Evolutionary conservation across 2,797 vertebrate species (phyloP).

Genomic region (Eulemur rubriventer): DNA sequence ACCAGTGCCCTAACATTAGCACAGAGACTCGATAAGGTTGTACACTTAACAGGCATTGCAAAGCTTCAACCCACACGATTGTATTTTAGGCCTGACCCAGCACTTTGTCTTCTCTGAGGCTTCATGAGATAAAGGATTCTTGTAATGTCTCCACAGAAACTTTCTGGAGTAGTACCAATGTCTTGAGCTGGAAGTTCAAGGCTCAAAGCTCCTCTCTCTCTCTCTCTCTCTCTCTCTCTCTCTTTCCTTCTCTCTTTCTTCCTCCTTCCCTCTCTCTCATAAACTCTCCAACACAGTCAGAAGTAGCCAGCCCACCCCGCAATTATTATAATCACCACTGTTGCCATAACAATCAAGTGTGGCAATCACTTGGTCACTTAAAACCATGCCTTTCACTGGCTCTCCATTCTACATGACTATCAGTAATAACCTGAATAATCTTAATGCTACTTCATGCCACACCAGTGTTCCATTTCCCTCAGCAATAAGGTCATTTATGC

Average conservation of each 20-base stretch:
- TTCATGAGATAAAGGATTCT: not conserved
- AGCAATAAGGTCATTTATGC: conserved; percentile 25
- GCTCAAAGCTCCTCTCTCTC: not conserved
- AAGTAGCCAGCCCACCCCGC: not conserved
- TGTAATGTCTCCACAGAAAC: not conserved
- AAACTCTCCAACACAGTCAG: not conserved
- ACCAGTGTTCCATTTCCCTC: not conserved
- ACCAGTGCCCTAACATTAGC: not conserved
- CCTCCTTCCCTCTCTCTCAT: not conserved
- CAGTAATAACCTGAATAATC: conserved; percentile 1
- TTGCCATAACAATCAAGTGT: conserved; percentile 13
- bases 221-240: not conserved
- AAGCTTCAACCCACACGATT: not conserved
- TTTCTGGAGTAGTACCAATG: not conserved
- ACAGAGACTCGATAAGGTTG: not conserved
- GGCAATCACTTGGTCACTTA: not conserved
- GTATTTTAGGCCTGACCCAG: not conserved
- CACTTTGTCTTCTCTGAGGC: not conserved
- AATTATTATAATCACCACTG: not conserved
- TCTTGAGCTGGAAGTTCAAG: not conserved
- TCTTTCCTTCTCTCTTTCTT: not conserved
- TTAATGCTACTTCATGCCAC: not conserved
- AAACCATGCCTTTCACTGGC: not conserved
- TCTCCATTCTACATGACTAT: not conserved
- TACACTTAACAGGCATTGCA: not conserved